Evolutionary conservation across 2,113 vertebrate genomes (phyloP).

Genomic region (Ictalurus furcatus): DNA sequence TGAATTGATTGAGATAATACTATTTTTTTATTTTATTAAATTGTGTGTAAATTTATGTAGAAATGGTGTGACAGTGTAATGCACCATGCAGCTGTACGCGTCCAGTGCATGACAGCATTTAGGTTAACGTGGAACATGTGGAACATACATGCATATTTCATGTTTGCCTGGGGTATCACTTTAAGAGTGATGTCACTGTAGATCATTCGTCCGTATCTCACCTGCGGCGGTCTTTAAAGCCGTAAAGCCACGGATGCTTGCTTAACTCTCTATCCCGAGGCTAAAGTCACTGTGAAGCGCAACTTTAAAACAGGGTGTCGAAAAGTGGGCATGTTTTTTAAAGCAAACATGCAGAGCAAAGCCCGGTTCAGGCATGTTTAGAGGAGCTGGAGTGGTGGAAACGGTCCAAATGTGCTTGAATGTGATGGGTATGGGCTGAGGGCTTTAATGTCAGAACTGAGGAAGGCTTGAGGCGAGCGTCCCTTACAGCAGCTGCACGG

Average conservation of each 20-base stretch:
- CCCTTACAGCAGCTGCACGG: slow-evolving; percentile 42
- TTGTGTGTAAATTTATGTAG: too few relatives aligned
- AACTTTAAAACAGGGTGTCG: neutral
- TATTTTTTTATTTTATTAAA: too few relatives aligned
- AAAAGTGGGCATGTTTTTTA: neutral
- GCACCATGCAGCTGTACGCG: too few relatives aligned
- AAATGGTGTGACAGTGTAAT: too few relatives aligned
- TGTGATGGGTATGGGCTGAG: neutral
- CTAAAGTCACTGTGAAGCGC: neutral
- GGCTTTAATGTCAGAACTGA: neutral
- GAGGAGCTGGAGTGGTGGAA: slow-evolving; percentile 27
- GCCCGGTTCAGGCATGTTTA: slow-evolving; percentile 45
- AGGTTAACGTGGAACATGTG: neutral
- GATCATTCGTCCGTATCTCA: neutral
- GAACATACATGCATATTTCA: neutral
- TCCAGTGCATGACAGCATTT: too few relatives aligned
- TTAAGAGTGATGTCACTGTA: neutral
- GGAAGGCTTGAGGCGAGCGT: slow-evolving; percentile 29
- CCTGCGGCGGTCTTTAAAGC: neutral
- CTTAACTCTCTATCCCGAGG: neutral
- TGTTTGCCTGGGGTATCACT: neutral
- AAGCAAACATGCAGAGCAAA: slow-evolving; percentile 39
- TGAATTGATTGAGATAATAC: too few relatives aligned
- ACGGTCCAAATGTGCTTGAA: neutral
- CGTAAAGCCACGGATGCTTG: neutral